phyloP scores from a whole-genome alignment of 2,113 vertebrate species.

The Peromyscus californicus region DNA sequence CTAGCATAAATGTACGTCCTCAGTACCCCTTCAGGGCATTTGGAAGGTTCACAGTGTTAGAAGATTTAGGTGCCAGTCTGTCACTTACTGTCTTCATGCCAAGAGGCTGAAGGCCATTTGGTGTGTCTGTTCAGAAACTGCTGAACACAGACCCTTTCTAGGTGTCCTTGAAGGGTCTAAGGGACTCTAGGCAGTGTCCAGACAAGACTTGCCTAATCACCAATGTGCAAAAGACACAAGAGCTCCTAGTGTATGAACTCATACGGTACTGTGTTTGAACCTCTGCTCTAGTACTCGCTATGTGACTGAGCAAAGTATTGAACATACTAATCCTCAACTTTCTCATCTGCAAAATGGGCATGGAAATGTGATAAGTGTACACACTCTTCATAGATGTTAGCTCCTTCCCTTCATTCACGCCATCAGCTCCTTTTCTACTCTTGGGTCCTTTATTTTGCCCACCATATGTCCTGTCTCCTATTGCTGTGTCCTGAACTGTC shows the following conservation, averaged over 20 bases:
- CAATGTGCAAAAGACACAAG: not conserved
- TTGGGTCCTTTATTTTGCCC: not conserved
- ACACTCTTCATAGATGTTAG: not conserved
- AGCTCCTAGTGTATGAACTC: not conserved
- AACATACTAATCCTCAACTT: not conserved
- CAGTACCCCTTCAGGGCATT: not conserved
- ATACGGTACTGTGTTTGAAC: not conserved
- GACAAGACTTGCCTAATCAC: not conserved
- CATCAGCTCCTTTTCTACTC: not conserved
- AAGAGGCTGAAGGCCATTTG: not conserved
- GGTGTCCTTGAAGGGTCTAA: not conserved
- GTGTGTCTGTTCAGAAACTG: not conserved
- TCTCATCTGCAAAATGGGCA: not conserved
- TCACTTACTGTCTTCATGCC: not conserved
- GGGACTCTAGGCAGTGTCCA: not conserved
- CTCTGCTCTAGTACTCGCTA: not conserved
- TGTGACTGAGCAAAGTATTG: not conserved
- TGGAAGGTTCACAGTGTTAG: not conserved
- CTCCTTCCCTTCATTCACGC: not conserved
- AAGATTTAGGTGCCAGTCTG: not conserved
- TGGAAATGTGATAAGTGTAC: not conserved
- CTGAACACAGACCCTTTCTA: constrained; percentile 8
- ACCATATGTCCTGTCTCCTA: not conserved
- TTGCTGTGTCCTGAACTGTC: not conserved
- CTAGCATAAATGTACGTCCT: not conserved